These are phyloP conservation scores for Lasius fuliginosus DNA, from an alignment of 2,888 invertebrate species.

Conservation along the genomic window DNA sequence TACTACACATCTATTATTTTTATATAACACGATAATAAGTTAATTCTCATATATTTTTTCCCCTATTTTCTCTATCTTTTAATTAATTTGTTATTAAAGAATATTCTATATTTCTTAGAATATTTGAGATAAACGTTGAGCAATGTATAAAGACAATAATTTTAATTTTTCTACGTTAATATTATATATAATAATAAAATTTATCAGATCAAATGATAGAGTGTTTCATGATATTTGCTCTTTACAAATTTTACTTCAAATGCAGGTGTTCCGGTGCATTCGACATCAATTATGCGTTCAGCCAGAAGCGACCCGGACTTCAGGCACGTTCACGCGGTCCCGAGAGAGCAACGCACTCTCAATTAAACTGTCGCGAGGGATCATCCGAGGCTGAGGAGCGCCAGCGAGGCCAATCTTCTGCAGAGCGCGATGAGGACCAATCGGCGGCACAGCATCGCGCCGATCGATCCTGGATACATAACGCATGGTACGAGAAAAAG, in stretches of 20 bases:
- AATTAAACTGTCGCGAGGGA: conserved; percentile 78
- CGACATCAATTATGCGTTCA: conserved; percentile 87
- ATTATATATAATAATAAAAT: background rate
- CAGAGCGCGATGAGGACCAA: conserved; percentile 77
- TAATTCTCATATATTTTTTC: background rate
- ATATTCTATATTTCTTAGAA: background rate
- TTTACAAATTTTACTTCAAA: background rate
- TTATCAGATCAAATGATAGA: background rate
- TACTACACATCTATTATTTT: background rate
- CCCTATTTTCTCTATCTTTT: background rate
- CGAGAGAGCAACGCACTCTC: conserved; percentile 81
- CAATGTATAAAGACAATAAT: background rate
- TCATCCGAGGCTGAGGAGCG: conserved; percentile 87
- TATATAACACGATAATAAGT: background rate
- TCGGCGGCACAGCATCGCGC: conserved; percentile 84
- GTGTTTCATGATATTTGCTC: background rate
- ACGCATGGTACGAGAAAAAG: conserved; percentile 59
- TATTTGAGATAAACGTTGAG: background rate
- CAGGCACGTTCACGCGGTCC: conserved; percentile 82
- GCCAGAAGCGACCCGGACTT: conserved; percentile 96
- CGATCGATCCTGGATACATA: conserved; percentile 83
- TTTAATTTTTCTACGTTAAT: background rate
- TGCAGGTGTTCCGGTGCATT: conserved; percentile 57
- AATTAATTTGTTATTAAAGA: background rate
- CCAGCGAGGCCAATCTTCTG: conserved; percentile 95